Conservation (phyloP, 2,113 vertebrate species). For the Dinomys branickii region DNA sequence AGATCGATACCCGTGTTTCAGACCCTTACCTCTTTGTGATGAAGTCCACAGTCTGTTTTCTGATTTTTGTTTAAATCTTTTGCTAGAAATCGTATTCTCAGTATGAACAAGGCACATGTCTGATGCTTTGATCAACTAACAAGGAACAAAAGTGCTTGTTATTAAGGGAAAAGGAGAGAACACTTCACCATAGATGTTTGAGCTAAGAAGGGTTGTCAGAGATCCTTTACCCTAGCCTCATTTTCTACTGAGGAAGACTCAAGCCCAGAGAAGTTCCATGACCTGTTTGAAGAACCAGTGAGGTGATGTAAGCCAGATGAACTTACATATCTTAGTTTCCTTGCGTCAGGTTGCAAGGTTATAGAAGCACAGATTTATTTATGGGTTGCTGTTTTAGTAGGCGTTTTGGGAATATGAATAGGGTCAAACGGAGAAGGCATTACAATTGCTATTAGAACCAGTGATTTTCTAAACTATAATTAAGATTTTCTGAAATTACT, state of each 20-base stretch:
- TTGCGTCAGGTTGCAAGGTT: not conserved
- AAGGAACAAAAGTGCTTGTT: not conserved
- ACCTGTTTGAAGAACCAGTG: not conserved
- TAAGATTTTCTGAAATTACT: not conserved
- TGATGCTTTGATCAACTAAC: conserved; percentile 14
- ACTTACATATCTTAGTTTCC: not conserved
- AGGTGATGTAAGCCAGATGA: not conserved
- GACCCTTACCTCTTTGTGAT: not conserved
- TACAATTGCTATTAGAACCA: not conserved
- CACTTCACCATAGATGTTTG: not conserved
- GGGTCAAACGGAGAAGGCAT: not conserved
- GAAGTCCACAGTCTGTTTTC: not conserved
- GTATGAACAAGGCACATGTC: not conserved
- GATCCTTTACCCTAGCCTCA: conserved; percentile 1
- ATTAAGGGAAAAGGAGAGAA: not conserved
- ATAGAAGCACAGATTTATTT: not conserved
- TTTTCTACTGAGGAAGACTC: conserved; percentile 5
- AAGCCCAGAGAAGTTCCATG: not conserved
- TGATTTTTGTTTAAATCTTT: not conserved
- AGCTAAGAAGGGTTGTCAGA: not conserved
- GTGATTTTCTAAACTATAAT: not conserved
- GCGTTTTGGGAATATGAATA: not conserved
- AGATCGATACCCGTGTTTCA: not conserved
- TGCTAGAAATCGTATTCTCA: not conserved
- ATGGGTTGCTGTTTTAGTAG: not conserved